Evolutionary conservation across 64 coral and sea anemone genomes (phyloP), one percentile per base, ranked within the genome.

Genomic region (Dendrophyllia cribrosa): DNA sequence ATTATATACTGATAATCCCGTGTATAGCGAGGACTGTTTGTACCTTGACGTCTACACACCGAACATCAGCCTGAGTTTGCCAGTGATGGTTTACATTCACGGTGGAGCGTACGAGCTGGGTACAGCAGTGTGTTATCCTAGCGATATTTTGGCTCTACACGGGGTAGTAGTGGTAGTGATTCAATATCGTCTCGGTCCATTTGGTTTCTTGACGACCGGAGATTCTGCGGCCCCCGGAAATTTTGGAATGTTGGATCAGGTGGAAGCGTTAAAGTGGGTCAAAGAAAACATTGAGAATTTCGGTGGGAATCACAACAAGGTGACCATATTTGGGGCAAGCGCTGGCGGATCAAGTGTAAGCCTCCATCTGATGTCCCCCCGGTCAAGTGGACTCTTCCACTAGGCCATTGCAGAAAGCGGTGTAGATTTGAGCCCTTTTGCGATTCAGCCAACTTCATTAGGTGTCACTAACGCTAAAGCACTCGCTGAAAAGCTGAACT

Each of bases 171-270:
- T 85, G 11, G 89, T 92, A 10, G 26, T 75, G n/a, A 85, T 92
- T n/a, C 89, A 92, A 23, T 92, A 92, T 51, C 89, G 89, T n/a
- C 79, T 92, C 15, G 80, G 80, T 63, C 78, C 80, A 15, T 92
- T 75, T 73, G 79, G 79, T 4, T 85, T 85, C 59, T 43, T 92
- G 79, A 81, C 89, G 16, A 74, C 78, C n/a, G 89, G 80, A 4
- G 80, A 92, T 24, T 48, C 50, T n/a, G 66, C 82, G 3, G 78
- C 68, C 9, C 67, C 80, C 48, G 89, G 89, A n/a, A 92, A 92
- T 72, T 76, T 55, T 64, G 89, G 79, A 74, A 34, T 92, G 52
- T 43, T 92, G 52, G 89, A 92, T 75, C 89, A 92, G 58, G 89
- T 92, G 3, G 66, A 92, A 66, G 89, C 89, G 24, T 44, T 92